Percentiles rank a stretch among this genome's conserved stretches.
phyloP scores from a whole-genome alignment of 2,888 invertebrate genomes.

The Dasypogon diadema region DNA sequence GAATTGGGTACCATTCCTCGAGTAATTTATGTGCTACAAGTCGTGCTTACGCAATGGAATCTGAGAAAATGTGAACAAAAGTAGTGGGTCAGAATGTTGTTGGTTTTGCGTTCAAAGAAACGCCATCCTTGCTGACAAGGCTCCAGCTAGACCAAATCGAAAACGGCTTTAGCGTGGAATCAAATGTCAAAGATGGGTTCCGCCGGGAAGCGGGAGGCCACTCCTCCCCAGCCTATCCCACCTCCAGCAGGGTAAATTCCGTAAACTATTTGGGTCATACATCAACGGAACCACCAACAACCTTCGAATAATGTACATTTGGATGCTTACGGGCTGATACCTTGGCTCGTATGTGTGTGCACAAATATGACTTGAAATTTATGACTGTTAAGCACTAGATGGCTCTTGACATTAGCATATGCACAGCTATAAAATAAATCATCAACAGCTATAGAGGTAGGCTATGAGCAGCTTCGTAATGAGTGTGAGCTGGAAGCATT shows the following conservation, averaged over 20 bases:
- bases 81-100: constrained; percentile 42
- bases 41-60: constrained; percentile 57
- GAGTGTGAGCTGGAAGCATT: constrained; percentile 19
- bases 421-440: constrained; percentile 55
- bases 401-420: constrained; percentile 56
- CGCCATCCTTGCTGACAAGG: constrained; percentile 46
- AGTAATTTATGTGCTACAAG: constrained; percentile 55
- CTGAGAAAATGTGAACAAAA: constrained; percentile 50
- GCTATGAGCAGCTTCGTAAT: neutral
- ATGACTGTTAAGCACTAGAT: constrained; percentile 56
- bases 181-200: constrained; percentile 43
- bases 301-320: constrained; percentile 31
- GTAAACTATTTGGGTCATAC: constrained; percentile 53
- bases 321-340: constrained; percentile 44
- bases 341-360: constrained; percentile 5
- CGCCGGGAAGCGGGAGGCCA: neutral
- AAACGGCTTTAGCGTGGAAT: constrained; percentile 30
- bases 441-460: constrained; percentile 49
- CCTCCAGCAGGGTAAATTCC: neutral
- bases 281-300: constrained; percentile 47
- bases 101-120: constrained; percentile 16
- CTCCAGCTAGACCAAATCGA: constrained; percentile 28
- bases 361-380: constrained; percentile 53
- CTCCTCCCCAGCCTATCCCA: neutral
- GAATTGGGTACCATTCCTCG: constrained; percentile 53